Evolutionary conservation across 1,140 invertebrate genomes (phyloP), one percentile per base, ranked within the genome.

Genomic region (Aplysia californica): DNA sequence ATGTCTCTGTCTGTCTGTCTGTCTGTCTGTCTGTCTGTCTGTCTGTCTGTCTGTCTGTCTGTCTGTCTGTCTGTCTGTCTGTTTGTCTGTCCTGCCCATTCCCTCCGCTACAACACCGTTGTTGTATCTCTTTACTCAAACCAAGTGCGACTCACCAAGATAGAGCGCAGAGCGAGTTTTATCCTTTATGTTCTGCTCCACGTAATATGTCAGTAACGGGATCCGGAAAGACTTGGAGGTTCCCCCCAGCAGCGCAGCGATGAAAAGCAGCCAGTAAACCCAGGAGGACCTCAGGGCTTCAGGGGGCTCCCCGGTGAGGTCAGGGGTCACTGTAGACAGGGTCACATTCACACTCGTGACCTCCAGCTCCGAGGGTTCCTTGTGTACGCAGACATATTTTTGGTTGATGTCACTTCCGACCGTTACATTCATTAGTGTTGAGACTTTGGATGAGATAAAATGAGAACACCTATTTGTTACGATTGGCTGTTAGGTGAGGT

Each of bases 111-210:
- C n/a, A n/a, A n/a, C n/a, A n/a, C n/a, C n/a, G n/a, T n/a, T n/a
- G n/a, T n/a, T n/a, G n/a, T n/a, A n/a, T n/a, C n/a, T n/a, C n/a
- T n/a, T n/a, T n/a, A n/a, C n/a, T n/a, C n/a, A n/a, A n/a, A n/a
- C n/a, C n/a, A n/a, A n/a, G n/a, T n/a, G n/a, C 44, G n/a, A 50
- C 55, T 68, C 56, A 78, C 77, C 77, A 2, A 78, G 35, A 21
- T 56, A 69, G 1, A 78, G 21, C 38, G 36, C 70, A 20, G 65
- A 58, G 6, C 41, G 31, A 20, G n/a, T 44, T 26, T 61, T 75
- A 26, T 77, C 56, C 20, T 6, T 29, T 2, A 78, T 33, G 38
- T 78, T 78, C 35, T 33, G 59, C 21, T 78, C 77, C 3, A 78
- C 23, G 55, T 74, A 78, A 10, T 66, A 58, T 18, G 61, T 73